Evolutionary conservation across 2,113 vertebrate genomes (phyloP).

Genomic region (Ia io): DNA sequence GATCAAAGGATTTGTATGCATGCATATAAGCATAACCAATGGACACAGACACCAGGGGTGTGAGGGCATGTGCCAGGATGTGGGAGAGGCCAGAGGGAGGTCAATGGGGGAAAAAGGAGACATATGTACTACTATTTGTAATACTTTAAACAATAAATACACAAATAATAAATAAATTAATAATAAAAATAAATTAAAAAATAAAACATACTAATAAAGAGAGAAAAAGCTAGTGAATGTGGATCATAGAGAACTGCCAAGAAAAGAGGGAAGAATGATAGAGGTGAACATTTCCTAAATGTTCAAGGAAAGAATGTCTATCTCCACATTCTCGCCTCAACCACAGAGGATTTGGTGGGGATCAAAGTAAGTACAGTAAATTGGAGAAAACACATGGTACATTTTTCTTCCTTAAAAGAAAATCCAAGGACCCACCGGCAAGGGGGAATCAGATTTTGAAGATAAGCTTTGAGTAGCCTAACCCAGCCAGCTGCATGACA

Average conservation of each 20-base stretch:
- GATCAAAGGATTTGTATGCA: no score
- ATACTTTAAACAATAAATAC: no score
- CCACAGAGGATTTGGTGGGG: neutral
- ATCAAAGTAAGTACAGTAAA: neutral
- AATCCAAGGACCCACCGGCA: neutral
- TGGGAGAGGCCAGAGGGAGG: no score
- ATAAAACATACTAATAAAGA: neutral
- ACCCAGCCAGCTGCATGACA: neutral
- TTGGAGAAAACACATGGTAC: neutral
- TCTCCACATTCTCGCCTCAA: neutral
- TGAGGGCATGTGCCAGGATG: no score
- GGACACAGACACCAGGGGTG: no score
- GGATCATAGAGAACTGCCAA: neutral
- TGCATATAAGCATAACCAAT: no score
- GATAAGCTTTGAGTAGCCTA: neutral
- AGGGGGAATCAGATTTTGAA: neutral
- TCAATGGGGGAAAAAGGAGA: no score
- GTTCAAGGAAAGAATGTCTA: neutral
- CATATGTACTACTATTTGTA: no score
- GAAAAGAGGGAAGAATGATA: neutral
- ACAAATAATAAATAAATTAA: no score
- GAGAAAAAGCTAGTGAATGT: neutral
- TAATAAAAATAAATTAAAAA: neutral
- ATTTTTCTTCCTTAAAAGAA: neutral
- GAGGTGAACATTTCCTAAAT: neutral